phyloP scores from a whole-genome alignment of 2,888 invertebrate species.

The Alentia gelatinosa region DNA sequence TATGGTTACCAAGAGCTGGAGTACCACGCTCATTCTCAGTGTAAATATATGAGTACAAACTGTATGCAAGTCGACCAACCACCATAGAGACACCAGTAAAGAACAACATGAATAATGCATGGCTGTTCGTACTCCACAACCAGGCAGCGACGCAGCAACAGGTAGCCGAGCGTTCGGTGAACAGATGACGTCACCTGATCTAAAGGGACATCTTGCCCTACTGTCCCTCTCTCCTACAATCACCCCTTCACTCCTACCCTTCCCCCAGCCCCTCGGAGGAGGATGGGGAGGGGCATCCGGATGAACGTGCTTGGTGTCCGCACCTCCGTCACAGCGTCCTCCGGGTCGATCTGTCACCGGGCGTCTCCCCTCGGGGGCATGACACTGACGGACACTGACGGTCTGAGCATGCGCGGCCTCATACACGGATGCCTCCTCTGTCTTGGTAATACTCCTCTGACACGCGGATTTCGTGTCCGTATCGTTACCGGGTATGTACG shows the following conservation, averaged over 20 bases:
- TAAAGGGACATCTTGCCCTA: background rate
- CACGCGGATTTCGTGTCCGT: background rate
- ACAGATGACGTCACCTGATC: background rate
- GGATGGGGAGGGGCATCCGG: too few species aligned
- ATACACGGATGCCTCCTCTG: background rate
- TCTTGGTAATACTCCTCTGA: background rate
- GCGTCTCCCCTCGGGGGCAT: background rate
- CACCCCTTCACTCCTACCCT: background rate
- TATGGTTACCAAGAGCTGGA: background rate
- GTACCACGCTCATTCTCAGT: background rate
- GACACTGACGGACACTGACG: background rate
- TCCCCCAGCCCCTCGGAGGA: background rate
- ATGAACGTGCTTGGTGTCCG: too few species aligned
- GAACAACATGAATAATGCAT: slow-evolving; percentile 1
- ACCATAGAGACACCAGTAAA: too few species aligned
- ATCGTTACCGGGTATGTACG: background rate
- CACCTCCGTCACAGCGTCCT: too few species aligned
- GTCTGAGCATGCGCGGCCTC: background rate
- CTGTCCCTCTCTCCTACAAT: background rate
- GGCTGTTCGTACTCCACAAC: too few species aligned
- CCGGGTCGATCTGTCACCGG: background rate
- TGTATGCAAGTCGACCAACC: too few species aligned
- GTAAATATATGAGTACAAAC: too few species aligned
- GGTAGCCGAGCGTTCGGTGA: background rate
- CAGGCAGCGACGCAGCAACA: background rate